Base-by-base conservation (phyloP, 2,888 invertebrate species). In the Cepaea hortensis region DNA sequence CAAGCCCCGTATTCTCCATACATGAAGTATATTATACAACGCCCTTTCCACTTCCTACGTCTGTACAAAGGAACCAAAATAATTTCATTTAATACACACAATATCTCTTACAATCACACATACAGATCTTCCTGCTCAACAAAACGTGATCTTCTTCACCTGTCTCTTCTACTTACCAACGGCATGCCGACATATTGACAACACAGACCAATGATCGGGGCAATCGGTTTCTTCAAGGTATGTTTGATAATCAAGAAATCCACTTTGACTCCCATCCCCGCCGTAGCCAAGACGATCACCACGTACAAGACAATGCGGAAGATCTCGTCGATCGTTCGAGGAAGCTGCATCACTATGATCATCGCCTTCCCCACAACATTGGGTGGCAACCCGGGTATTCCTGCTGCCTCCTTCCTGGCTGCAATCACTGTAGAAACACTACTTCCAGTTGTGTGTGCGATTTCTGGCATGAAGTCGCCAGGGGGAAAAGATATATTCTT, bases 131-230 rank as follows among this genome's bases (percentile, higher is more conserved):
- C n/a, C 9, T 62, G 4, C n/a, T 3, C 65, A 61, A 13, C 18
- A 50, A 46, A 55, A 55, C 55, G 11, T 35, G 35, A 35, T 35
- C 35, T 35, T 35, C 35, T 35, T 35, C 35, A 55, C 11, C 6
- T 55, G 11, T 55, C 55, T 55, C 7, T 55, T 61, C 18, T 11
- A 92, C 94, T 92, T 92, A 95, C 95, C 93, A 95, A 81, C 6
- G 95, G 95, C 95, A 95, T 95, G 83, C 95, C 91, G 18, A 95
- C 86, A 90, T 95, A 95, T 90, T 95, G 95, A 62, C 95, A 95
- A 76, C 93, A 90, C 85, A 95, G 94, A 0, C 95, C 95, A 48
- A 95, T 95, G 9, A 93, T 89, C 0, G 95, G 95, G 9, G 95
- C 95, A 3, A 95, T 91, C 0, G 95, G 95, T 88, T 91, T 94